A percentile compares a stretch with the other conserved stretches of the same genome.
Conservation (phyloP, 2,797 vertebrate genomes). For the Arnoldichthys spilopterus region DNA sequence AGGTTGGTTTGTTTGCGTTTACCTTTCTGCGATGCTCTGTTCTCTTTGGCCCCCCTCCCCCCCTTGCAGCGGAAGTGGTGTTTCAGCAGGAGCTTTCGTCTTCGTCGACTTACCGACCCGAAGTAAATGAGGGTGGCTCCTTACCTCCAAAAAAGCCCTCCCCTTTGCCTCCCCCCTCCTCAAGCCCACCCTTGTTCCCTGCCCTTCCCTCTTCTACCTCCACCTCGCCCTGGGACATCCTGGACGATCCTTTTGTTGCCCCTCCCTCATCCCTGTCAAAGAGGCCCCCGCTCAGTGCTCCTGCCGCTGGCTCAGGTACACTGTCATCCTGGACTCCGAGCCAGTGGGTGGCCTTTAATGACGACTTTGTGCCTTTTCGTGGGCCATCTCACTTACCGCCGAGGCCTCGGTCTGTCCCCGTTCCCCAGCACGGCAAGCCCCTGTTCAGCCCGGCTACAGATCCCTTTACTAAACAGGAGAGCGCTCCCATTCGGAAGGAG, state of each 20-base stretch:
- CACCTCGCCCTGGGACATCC: slow-evolving; percentile 74
- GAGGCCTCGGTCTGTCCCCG: slow-evolving; percentile 66
- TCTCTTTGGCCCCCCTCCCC: slow-evolving; percentile 68
- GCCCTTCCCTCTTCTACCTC: slow-evolving; percentile 70
- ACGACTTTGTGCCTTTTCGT: slow-evolving; percentile 69
- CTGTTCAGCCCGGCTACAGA: slow-evolving; percentile 77
- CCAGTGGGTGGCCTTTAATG: slow-evolving; percentile 85
- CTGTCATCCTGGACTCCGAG: slow-evolving; percentile 77
- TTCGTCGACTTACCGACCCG: slow-evolving; percentile 59
- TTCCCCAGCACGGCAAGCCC: slow-evolving; percentile 62
- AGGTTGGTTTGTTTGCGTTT: slow-evolving; percentile 40
- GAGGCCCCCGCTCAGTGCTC: slow-evolving; percentile 64
- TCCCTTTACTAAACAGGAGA: slow-evolving; percentile 70
- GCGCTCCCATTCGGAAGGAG: slow-evolving; percentile 62
- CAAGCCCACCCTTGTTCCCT: slow-evolving; percentile 52
- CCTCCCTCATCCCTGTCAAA: slow-evolving; percentile 68
- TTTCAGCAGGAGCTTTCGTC: slow-evolving; percentile 69
- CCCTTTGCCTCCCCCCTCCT: slow-evolving; percentile 61
- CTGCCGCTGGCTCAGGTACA: slow-evolving; percentile 64
- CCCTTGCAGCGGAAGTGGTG: slow-evolving; percentile 73
- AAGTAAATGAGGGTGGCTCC: slow-evolving; percentile 60
- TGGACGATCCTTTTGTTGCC: slow-evolving; percentile 74
- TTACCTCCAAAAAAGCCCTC: slow-evolving; percentile 8
- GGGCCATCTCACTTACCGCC: slow-evolving; percentile 47
- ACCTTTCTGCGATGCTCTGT: slow-evolving; percentile 65